Conservation (phyloP, 2,888 invertebrate species). For the Acrocyrtus sp. region DNA sequence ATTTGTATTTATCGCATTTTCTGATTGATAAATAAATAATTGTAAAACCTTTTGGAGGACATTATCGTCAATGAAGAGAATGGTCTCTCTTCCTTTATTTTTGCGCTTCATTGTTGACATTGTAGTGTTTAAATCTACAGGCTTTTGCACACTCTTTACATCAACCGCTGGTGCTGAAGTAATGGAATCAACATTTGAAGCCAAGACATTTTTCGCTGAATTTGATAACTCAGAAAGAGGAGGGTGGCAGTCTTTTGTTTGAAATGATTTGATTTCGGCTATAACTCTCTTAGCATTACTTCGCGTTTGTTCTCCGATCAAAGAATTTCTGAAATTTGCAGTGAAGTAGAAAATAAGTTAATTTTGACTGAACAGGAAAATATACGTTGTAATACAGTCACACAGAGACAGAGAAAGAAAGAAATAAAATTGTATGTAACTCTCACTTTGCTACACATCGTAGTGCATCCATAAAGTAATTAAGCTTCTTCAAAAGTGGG, state of each 20-base stretch:
- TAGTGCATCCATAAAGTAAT: slow-evolving; percentile 53
- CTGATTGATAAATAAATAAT: too few species aligned
- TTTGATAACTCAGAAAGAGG: slow-evolving; percentile 24
- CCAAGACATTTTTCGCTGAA: slow-evolving; percentile 11
- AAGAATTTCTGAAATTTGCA: not conserved
- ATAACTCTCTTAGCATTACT: slow-evolving; percentile 11
- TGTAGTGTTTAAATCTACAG: slow-evolving; percentile 18
- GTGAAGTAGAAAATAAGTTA: too few species aligned
- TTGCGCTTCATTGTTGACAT: slow-evolving; percentile 38
- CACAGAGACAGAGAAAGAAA: too few species aligned
- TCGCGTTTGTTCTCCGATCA: not conserved
- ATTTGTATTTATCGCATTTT: not conserved
- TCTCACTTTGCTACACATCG: slow-evolving; percentile 19
- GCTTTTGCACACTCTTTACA: not conserved
- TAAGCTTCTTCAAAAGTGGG: slow-evolving; percentile 32
- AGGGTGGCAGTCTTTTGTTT: not conserved
- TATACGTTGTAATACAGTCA: too few species aligned
- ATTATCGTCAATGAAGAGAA: slow-evolving; percentile 18
- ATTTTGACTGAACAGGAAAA: too few species aligned
- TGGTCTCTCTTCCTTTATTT: slow-evolving; percentile 40
- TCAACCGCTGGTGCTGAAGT: not conserved
- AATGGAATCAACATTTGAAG: not conserved
- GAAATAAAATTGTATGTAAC: not conserved
- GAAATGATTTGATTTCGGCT: not conserved
- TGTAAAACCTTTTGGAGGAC: slow-evolving; percentile 38